Percentiles rank a stretch among this genome's conserved stretches.
Conservation (phyloP, 2,113 vertebrate genomes). For the Sinocyclocheilus rhinocerous region DNA sequence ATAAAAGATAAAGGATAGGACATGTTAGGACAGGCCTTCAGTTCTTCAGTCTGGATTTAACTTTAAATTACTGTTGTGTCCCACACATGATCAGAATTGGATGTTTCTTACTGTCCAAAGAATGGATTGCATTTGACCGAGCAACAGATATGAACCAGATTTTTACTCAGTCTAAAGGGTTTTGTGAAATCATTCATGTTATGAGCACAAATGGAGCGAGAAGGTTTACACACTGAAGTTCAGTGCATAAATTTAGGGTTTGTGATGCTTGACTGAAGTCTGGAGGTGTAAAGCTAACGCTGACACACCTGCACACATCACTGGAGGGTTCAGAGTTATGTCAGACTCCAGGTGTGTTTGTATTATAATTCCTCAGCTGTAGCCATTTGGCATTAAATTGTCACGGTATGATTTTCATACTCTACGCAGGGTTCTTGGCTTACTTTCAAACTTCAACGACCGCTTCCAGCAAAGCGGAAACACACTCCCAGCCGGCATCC, state of each 20-base stretch:
- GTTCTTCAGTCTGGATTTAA: background rate
- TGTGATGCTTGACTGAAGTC: background rate
- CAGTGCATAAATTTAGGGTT: background rate
- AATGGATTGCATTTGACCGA: background rate
- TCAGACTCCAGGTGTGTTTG: background rate
- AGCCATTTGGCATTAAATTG: background rate
- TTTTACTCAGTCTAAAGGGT: background rate
- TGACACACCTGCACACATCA: background rate
- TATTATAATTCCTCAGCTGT: background rate
- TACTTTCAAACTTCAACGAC: conserved; percentile 64
- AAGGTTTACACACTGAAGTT: background rate
- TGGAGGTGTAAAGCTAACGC: background rate
- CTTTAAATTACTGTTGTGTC: background rate
- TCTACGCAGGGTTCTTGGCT: conserved; percentile 48
- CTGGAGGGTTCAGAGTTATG: background rate
- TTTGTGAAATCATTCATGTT: background rate
- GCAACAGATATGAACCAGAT: background rate
- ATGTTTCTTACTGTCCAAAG: background rate
- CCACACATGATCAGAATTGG: background rate
- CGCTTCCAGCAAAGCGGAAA: conserved; percentile 55
- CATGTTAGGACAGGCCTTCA: background rate
- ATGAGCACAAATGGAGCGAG: background rate
- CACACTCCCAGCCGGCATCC: conserved; percentile 44
- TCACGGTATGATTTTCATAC: background rate
- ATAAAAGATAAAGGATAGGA: background rate